phyloP scores from a whole-genome alignment of 2,888 invertebrate genomes.

The Danaus chrysippus region DNA sequence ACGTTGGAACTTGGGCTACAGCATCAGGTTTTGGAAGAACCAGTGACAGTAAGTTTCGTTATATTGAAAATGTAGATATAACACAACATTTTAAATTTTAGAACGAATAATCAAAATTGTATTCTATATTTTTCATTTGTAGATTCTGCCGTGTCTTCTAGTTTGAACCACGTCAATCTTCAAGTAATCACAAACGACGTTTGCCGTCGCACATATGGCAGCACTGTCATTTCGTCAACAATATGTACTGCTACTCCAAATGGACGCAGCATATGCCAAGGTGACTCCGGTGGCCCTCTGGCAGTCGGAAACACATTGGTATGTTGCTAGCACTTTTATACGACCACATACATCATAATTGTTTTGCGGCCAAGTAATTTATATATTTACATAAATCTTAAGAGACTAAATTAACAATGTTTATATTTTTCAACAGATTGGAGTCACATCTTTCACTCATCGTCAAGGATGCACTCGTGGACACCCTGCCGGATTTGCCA shows the following conservation, averaged over 20 bases:
- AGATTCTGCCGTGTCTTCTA: constrained; percentile 17
- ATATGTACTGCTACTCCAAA: constrained; percentile 49
- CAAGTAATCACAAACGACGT: constrained; percentile 47
- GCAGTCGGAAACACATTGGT: constrained; percentile 16
- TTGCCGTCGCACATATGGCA: constrained; percentile 51
- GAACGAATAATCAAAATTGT: not conserved
- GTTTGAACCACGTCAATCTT: constrained; percentile 32
- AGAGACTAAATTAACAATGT: not conserved
- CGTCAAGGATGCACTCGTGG: constrained; percentile 40
- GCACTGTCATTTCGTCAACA: constrained; percentile 43
- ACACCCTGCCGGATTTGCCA: constrained; percentile 41
- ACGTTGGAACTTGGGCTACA: constrained; percentile 23
- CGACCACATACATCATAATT: too few relatives aligned
- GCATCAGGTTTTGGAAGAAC: constrained; percentile 30
- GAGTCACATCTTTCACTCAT: constrained; percentile 44
- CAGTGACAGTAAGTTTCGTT: constrained; percentile 26
- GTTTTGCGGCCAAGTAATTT: too few relatives aligned
- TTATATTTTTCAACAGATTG: constrained; percentile 15
- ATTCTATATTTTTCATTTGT: not conserved
- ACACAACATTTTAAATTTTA: constrained; percentile 23
- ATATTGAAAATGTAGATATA: too few relatives aligned
- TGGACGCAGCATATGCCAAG: constrained; percentile 54
- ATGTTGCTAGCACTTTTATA: not conserved
- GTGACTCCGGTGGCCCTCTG: constrained; percentile 52
- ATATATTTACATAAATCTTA: too few relatives aligned